phyloP scores from a whole-genome alignment of 2,888 invertebrate genomes.

The Salpingus planirostris region DNA sequence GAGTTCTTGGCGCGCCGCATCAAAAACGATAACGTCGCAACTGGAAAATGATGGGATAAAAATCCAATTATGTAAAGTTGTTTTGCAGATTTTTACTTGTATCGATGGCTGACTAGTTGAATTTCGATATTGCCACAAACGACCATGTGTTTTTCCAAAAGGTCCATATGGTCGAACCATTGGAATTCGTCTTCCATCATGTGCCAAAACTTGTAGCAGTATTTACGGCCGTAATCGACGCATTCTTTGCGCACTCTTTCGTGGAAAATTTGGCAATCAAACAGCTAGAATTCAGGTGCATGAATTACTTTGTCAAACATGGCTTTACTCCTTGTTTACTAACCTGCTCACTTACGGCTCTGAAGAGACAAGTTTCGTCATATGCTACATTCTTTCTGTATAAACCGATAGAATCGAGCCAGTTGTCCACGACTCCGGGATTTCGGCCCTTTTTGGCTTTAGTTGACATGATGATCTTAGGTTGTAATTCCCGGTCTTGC shows the following conservation, averaged over 20 bases:
- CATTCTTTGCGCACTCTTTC: conserved; percentile 64
- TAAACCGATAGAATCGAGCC: conserved; percentile 69
- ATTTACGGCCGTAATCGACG: conserved; percentile 60
- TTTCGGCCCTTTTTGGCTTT: conserved; percentile 30
- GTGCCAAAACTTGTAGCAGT: conserved; percentile 52
- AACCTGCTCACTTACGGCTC: conserved; percentile 81
- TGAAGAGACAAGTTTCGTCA: conserved; percentile 82
- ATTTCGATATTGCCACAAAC: conserved; percentile 38
- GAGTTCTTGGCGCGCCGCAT: conserved; percentile 43
- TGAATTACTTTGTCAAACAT: background rate
- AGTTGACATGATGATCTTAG: background rate
- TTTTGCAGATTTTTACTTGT: conserved; percentile 26
- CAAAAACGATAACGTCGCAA: conserved; percentile 65
- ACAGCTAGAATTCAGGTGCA: conserved; percentile 38
- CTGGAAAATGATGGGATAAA: conserved; percentile 41
- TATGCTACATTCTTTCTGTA: conserved; percentile 82
- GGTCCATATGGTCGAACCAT: conserved; percentile 30
- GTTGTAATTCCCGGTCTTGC: no score
- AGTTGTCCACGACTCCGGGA: conserved; percentile 54
- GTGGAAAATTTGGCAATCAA: conserved; percentile 61
- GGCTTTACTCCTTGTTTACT: no score
- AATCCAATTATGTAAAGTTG: background rate
- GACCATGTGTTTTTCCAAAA: conserved; percentile 37
- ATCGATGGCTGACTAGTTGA: conserved; percentile 33
- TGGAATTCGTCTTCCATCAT: conserved; percentile 23